Conservation (phyloP, 2,888 invertebrate species). For the Brenthis daphne region DNA sequence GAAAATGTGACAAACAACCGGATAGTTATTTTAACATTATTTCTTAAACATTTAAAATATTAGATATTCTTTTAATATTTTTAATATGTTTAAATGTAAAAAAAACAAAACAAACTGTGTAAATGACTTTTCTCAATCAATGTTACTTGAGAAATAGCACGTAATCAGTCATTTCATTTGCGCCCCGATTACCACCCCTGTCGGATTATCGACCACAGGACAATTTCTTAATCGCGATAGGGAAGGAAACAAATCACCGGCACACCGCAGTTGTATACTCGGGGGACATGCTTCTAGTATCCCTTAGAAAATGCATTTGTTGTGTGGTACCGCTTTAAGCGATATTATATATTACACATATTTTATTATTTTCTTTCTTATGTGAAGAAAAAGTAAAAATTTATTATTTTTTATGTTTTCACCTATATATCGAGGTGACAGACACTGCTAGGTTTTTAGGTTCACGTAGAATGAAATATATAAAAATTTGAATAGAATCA, state of each 20-base stretch:
- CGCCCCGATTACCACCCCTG: constrained; percentile 33
- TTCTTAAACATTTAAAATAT: too few species aligned
- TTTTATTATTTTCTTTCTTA: too few species aligned
- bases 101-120: background rate
- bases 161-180: constrained; percentile 34
- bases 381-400: too few species aligned
- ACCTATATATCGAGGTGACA: too few species aligned
- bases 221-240: constrained; percentile 71
- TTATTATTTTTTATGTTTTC: too few species aligned
- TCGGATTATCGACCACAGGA: constrained; percentile 43
- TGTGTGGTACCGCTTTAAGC: constrained; percentile 9
- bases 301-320: constrained; percentile 51
- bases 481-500: too few species aligned
- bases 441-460: too few species aligned
- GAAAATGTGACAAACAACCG: too few species aligned
- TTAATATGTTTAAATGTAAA: too few species aligned
- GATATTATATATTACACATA: background rate
- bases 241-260: constrained; percentile 73
- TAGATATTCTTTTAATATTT: too few species aligned
- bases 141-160: constrained; percentile 18
- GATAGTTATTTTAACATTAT: too few species aligned
- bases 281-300: constrained; percentile 50
- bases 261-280: constrained; percentile 63
- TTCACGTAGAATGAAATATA: too few species aligned
- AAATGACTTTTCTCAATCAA: constrained; percentile 14